These are phyloP conservation scores for Syngnathus acus DNA, from an alignment of 2,797 vertebrate species.

Conservation along the genomic window DNA sequence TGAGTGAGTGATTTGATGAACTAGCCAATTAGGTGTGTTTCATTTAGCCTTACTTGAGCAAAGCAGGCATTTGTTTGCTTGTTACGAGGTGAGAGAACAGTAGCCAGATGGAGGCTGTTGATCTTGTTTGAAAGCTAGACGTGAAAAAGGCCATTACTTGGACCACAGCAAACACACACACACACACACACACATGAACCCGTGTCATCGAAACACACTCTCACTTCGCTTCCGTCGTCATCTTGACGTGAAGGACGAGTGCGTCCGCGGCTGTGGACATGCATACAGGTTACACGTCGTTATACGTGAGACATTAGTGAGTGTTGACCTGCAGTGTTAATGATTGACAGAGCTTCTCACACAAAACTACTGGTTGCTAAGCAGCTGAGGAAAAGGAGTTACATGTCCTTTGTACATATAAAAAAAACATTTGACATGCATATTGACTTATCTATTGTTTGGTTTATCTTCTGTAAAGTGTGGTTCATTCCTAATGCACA, in stretches of 20 bases:
- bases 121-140: slow-evolving; percentile 64
- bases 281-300: neutral
- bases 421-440: neutral
- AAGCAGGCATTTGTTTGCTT: slow-evolving; percentile 58
- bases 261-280: neutral
- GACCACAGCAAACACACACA: slow-evolving; percentile 55
- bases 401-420: slow-evolving; percentile 18
- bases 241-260: neutral
- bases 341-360: slow-evolving; percentile 57
- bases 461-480: neutral
- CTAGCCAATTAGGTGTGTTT: slow-evolving; percentile 11
- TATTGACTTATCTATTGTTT: neutral
- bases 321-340: slow-evolving; percentile 58
- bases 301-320: slow-evolving; percentile 11
- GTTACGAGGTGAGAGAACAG: slow-evolving; percentile 44
- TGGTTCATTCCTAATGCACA: slow-evolving; percentile 18
- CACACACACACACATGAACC: slow-evolving; percentile 31
- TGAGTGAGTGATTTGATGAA: neutral
- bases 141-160: slow-evolving; percentile 62
- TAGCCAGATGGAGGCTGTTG: slow-evolving; percentile 72
- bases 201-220: neutral
- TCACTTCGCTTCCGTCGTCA: neutral
- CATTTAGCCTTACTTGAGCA: slow-evolving; percentile 39
- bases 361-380: slow-evolving; percentile 33
- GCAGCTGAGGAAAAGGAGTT: slow-evolving; percentile 41